Percentiles rank a stretch among this genome's conserved stretches.
These are phyloP conservation scores for Panthera uncia DNA, from an alignment of 2,113 vertebrate species.

Conservation along the genomic window DNA sequence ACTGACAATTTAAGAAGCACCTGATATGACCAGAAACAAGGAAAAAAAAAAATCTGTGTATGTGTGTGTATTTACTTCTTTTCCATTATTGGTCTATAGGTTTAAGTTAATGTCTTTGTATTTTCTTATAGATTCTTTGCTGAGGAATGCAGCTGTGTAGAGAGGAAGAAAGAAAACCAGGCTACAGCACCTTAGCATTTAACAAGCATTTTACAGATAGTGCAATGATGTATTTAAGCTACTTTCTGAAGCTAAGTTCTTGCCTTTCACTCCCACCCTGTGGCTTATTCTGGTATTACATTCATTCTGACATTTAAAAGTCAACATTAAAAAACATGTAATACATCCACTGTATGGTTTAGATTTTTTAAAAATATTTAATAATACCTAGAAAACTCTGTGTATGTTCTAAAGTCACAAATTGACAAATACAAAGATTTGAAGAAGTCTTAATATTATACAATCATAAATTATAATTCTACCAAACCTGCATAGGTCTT, in stretches of 20 bases:
- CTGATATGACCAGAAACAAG: slow-evolving; percentile 14
- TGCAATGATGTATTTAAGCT: slow-evolving; percentile 67
- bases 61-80: background rate
- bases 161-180: slow-evolving; percentile 70
- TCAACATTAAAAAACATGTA: background rate
- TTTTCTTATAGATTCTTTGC: slow-evolving; percentile 63
- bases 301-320: slow-evolving; percentile 54
- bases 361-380: background rate
- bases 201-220: slow-evolving; percentile 67
- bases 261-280: slow-evolving; percentile 90
- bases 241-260: slow-evolving; percentile 78
- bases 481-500: background rate
- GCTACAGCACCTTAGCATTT: slow-evolving; percentile 65
- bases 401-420: slow-evolving; percentile 35
- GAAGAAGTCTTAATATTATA: background rate
- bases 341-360: background rate
- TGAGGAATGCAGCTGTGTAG: slow-evolving; percentile 50
- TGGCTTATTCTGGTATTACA: slow-evolving; percentile 85
- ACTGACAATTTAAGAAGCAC: slow-evolving; percentile 24
- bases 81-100: background rate
- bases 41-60: background rate
- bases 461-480: slow-evolving; percentile 30
- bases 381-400: background rate
- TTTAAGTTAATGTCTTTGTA: slow-evolving; percentile 60
- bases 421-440: background rate